Evolutionary conservation across 2,888 invertebrate species (phyloP), one percentile per base, ranked within the genome.

Genomic region (Dusona sp.): DNA sequence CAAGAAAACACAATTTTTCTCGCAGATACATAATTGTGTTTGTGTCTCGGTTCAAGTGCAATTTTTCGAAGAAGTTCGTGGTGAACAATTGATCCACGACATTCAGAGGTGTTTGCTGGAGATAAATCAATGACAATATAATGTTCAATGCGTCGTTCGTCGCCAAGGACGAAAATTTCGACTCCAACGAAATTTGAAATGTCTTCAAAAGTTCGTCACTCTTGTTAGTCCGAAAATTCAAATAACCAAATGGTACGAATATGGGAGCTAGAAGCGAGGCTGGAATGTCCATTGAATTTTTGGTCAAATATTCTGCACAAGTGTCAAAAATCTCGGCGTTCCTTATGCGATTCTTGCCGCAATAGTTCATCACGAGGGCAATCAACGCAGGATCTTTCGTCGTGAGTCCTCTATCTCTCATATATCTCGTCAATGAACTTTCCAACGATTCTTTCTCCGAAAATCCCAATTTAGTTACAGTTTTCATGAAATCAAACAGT

Each of bases 91-190:
- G 95, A 38, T 95, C 94, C 0, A 96, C 95, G 90, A 97, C 95
- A 89, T 95, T 95, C 6, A 96, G 89, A 7, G 97, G 97, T 93
- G 96, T 95, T 90, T 95, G 95, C 74, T 95, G 95, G 42, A 96
- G 91, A 92, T 96, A 97, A 75, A 96, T 95, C 90, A 96, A 96
- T 11, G 96, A 95, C n/a, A 97, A 93, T 82, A 97, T 92, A 85
- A 97, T 95, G 83, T 96, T 96, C 57, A 96, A 93, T 13, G 96
- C 92, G 89, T 96, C 96, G 88, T 95, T 95, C 42, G 95, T 94
- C 81, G 94, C 94, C 82, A 97, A 95, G 90, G 96, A 95, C 7
- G 94, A 91, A 93, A 96, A 96, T 83, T 95, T 95, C 29, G 95
- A 93, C 67, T 94, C 91, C n/a, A 97, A 90, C 65, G 95, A 92